These are phyloP conservation scores for Squalus acanthias DNA, from an alignment of 2,797 vertebrate species.

Conservation along the genomic window DNA sequence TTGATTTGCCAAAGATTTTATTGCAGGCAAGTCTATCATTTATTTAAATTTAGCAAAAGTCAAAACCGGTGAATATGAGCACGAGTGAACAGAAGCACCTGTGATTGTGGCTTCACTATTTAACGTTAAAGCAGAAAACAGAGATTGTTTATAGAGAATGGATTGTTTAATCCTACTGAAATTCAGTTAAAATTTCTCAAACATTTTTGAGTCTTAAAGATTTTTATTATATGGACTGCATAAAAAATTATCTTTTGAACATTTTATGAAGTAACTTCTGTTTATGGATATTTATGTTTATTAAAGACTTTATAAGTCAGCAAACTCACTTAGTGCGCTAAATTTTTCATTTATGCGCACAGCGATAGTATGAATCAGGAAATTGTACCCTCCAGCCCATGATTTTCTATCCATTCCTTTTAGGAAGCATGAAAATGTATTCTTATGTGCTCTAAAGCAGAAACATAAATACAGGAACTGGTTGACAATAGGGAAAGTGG, in stretches of 20 bases:
- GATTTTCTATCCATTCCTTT: background rate
- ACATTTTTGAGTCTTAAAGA: background rate
- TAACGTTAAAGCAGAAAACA: no score
- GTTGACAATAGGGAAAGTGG: background rate
- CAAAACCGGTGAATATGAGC: background rate
- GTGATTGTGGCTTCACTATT: background rate
- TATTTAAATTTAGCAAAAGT: background rate
- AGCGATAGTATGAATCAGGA: no score
- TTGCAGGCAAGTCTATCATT: background rate
- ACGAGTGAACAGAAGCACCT: background rate
- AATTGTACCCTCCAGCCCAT: background rate
- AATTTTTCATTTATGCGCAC: no score
- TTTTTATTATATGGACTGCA: background rate
- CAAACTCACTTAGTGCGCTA: background rate
- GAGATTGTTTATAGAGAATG: background rate
- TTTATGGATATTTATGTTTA: background rate
- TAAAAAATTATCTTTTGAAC: background rate
- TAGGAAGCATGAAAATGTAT: background rate
- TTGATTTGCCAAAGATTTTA: background rate
- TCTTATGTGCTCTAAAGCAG: background rate
- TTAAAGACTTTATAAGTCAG: background rate
- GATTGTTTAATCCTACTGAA: background rate
- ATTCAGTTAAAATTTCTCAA: no score
- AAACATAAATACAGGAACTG: background rate
- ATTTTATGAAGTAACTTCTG: background rate